Base-by-base conservation (phyloP, 2,888 invertebrate species). In the Apamea epomidion region DNA sequence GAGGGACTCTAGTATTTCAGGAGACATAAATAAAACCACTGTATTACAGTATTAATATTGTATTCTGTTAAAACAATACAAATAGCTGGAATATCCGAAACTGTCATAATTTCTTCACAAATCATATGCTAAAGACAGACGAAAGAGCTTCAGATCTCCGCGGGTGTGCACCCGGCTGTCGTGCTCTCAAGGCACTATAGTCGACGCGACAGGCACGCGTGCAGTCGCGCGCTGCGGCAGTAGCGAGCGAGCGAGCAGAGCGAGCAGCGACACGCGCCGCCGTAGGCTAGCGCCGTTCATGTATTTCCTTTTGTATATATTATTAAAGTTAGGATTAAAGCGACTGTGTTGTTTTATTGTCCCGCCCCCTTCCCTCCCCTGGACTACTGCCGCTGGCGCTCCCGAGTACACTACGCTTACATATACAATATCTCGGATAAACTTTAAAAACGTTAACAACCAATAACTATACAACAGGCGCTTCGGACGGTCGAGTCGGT, bases 281-380 rank as follows among this genome's bases (percentile, higher is more conserved):
- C 67, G 32, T 29, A 32, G 76, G 67, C 80, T 75, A 74, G 80
- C 84, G 81, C 80, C 78, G 89, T 37, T 86, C 89, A 90, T 93
- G 93, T 93, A 94, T 94, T 94, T 94, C 94, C 92, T 95, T 95
- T 95, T 95, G 95, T 95, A 95, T 95, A 95, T 95, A 95, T 95
- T 95, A 95, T 89, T 89, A 90, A 89, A 95, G 88, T 92, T 95
- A 95, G 94, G 94, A 93, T 94, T 93, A 92, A 94, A 93, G 64
- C 81, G 76, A 85, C 42, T 29, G 60, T 16, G 64, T 81, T 90
- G 87, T 94, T 93, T 94, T 76, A 92, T 93, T 94, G 84, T 18
- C 29, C 2, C 70, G 51, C 32, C 45, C 45, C 16, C 16, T 6
- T 21, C 51, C 25, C 37, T 3, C 42, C 54, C 51, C 69, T 54